Percentiles rank a stretch among this genome's conserved stretches.
These are phyloP conservation scores for Temnothorax unifasciatus DNA, from an alignment of 2,888 invertebrate genomes.

Conservation along the genomic window DNA sequence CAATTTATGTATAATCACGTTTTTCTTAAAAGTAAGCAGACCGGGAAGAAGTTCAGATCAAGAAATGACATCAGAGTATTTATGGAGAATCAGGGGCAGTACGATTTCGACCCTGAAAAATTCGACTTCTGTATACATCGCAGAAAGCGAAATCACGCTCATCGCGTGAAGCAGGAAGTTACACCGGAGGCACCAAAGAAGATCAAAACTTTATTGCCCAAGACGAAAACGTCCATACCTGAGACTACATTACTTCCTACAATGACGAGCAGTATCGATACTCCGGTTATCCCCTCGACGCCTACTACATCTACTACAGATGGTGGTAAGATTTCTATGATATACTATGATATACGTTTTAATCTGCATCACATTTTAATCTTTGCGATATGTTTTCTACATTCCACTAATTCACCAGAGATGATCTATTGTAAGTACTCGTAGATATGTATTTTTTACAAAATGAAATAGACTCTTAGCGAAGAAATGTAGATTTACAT, in stretches of 20 bases:
- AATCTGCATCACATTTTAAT: constrained; percentile 20
- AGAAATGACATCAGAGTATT: constrained; percentile 88
- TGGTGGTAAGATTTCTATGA: constrained; percentile 75
- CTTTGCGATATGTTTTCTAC: constrained; percentile 37
- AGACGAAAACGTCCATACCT: constrained; percentile 75
- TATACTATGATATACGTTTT: constrained; percentile 12
- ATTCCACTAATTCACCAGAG: constrained; percentile 70
- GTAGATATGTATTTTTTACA: constrained; percentile 28
- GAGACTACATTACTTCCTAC: constrained; percentile 63
- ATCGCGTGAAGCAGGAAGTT: constrained; percentile 74
- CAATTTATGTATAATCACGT: background rate
- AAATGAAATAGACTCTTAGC: background rate
- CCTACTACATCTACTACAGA: constrained; percentile 77
- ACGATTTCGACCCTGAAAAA: constrained; percentile 87
- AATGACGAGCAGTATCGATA: constrained; percentile 53
- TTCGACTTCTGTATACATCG: constrained; percentile 89
- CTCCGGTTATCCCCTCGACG: constrained; percentile 60
- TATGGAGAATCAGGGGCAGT: constrained; percentile 85
- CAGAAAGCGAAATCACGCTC: constrained; percentile 81
- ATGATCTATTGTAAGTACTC: constrained; percentile 81
- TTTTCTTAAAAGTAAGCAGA: constrained; percentile 86
- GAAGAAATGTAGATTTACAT: background rate
- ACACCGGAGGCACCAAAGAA: constrained; percentile 79
- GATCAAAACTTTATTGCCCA: constrained; percentile 84
- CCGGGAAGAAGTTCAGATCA: constrained; percentile 89